phyloP scores from a whole-genome alignment of 2,888 invertebrate genomes.

The Lagria hirta region DNA sequence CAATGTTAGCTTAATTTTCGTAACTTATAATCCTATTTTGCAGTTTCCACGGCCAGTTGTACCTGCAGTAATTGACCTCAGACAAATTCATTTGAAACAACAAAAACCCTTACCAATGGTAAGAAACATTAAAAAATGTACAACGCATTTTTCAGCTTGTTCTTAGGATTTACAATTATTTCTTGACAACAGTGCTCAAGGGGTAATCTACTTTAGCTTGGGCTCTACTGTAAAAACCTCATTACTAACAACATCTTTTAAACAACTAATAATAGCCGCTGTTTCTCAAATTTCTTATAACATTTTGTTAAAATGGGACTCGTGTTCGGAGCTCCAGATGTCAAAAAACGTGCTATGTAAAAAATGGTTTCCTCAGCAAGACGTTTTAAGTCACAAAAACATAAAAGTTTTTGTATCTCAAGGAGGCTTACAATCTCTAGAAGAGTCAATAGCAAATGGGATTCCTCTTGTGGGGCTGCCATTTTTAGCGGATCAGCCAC shows the following conservation, averaged over 20 bases:
- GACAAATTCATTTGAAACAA: constrained; percentile 9
- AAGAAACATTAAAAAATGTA: too few species aligned
- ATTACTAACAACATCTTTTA: constrained; percentile 20
- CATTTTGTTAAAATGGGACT: constrained; percentile 35
- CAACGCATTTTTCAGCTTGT: too few species aligned
- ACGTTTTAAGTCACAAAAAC: constrained; percentile 28
- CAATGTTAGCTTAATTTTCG: constrained; percentile 12
- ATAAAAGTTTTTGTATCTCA: constrained; percentile 23
- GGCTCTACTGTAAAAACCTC: constrained; percentile 43
- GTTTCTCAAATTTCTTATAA: constrained; percentile 27
- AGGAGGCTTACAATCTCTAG: constrained; percentile 18
- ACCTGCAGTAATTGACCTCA: constrained; percentile 9
- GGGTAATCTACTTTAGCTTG: constrained; percentile 47
- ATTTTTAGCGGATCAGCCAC: constrained; percentile 19
- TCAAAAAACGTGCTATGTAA: constrained; percentile 30
- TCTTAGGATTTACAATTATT: constrained; percentile 42
- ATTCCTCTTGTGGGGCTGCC: constrained; percentile 18
- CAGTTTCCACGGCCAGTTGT: constrained; percentile 5
- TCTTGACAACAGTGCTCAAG: constrained; percentile 41
- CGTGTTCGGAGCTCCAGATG: constrained; percentile 23
- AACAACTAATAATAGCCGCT: constrained; percentile 26
- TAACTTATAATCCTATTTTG: constrained; percentile 6
- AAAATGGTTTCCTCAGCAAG: constrained; percentile 38
- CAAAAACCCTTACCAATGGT: constrained; percentile 24
- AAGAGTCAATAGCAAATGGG: constrained; percentile 10